Conservation (phyloP, 2,113 vertebrate genomes). For the Lichenostomus cassidix region DNA sequence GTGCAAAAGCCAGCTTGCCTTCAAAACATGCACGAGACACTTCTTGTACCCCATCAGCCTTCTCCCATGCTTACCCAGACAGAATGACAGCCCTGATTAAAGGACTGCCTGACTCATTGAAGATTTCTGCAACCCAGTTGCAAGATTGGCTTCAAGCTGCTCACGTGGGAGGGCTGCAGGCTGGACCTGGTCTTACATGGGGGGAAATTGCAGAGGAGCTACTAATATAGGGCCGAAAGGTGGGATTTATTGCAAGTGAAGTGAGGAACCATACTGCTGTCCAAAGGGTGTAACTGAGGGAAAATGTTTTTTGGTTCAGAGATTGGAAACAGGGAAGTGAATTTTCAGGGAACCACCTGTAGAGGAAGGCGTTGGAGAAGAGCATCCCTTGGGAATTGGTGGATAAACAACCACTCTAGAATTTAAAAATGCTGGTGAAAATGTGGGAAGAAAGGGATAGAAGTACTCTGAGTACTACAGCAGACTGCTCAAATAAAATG, state of each 20-base stretch:
- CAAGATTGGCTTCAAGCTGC: neutral
- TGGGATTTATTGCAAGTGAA: neutral
- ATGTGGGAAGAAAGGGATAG: neutral
- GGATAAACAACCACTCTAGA: rapidly evolving
- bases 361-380: neutral
- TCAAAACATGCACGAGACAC: rapidly evolving
- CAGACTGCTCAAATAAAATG: neutral
- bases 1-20: neutral
- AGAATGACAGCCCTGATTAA: neutral
- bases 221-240: neutral
- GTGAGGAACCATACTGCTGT: neutral
- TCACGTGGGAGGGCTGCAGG: neutral
- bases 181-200: rapidly evolving
- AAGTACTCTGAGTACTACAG: neutral
- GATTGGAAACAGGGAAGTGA: neutral
- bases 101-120: neutral
- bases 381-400: neutral
- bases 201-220: neutral
- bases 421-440: neutral
- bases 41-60: rapidly evolving
- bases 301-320: neutral
- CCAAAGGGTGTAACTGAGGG: too few species aligned
- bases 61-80: neutral
- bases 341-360: neutral
- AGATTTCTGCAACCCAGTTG: neutral